Conservation (phyloP, 2,113 vertebrate species). For the Erpornis zantholeuca region DNA sequence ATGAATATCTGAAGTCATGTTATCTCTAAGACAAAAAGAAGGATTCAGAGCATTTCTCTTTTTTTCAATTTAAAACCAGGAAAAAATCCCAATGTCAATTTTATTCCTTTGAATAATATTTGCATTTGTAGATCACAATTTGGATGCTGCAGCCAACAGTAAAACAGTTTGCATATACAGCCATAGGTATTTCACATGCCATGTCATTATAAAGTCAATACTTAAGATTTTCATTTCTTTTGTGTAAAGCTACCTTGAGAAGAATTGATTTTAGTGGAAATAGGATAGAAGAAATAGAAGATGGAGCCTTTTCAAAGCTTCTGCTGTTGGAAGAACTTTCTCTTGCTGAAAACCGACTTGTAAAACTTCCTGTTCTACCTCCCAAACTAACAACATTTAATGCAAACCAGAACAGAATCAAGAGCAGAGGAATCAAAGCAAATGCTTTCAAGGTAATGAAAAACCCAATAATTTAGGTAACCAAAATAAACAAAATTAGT, state of each 20-base stretch:
- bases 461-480: background rate
- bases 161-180: background rate
- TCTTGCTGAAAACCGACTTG: slow-evolving; percentile 88
- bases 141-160: background rate
- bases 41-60: background rate
- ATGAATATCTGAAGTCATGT: background rate
- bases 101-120: background rate
- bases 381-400: slow-evolving; percentile 86
- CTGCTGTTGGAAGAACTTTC: slow-evolving; percentile 86
- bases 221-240: slow-evolving; percentile 5
- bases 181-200: background rate
- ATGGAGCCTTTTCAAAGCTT: slow-evolving; percentile 89
- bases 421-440: slow-evolving; percentile 91
- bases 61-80: background rate
- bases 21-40: background rate
- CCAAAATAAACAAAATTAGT: background rate
- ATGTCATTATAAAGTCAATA: background rate
- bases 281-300: slow-evolving; percentile 93
- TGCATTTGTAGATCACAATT: background rate
- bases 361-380: slow-evolving; percentile 91
- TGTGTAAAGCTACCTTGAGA: slow-evolving; percentile 85
- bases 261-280: slow-evolving; percentile 96
- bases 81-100: background rate
- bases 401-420: slow-evolving; percentile 89
- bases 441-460: slow-evolving; percentile 91